Conservation (phyloP, 1,140 invertebrate genomes). For the Melanaphis sacchari region DNA sequence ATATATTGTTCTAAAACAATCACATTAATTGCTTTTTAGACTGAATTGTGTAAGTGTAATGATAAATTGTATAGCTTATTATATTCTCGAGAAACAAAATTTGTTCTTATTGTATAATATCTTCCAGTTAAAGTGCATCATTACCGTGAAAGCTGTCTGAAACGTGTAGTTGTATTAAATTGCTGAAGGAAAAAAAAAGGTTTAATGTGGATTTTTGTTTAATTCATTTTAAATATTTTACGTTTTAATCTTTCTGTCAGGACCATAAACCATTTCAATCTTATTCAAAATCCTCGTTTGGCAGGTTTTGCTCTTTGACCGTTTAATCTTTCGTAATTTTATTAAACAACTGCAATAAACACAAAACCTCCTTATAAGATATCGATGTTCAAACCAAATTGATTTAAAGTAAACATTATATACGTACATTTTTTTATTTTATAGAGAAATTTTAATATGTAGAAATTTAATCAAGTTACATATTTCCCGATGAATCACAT, state of each 20-base stretch:
- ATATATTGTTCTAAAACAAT: not conserved
- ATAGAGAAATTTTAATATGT: not conserved
- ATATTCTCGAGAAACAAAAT: not conserved
- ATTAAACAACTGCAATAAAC: not conserved
- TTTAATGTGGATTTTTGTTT: not conserved
- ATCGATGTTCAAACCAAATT: not conserved
- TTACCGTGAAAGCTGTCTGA: constrained; percentile 4
- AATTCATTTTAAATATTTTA: constrained; percentile 29
- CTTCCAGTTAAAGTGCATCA: constrained; percentile 7
- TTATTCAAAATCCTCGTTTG: constrained; percentile 20
- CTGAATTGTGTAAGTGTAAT: not conserved
- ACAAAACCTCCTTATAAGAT: not conserved
- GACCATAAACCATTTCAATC: constrained; percentile 21
- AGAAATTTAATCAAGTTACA: not conserved
- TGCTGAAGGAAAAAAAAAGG: not conserved
- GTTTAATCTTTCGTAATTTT: not conserved
- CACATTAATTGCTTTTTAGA: not conserved
- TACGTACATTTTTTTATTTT: not conserved
- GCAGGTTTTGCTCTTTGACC: not conserved
- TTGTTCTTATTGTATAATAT: constrained; percentile 11
- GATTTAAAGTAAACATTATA: not conserved
- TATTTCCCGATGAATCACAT: not conserved
- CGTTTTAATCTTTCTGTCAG: constrained; percentile 33
- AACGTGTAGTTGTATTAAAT: not conserved
- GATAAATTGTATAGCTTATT: constrained; percentile 25